phyloP scores from a whole-genome alignment of 2,113 vertebrate genomes.

The Pterocles gutturalis region DNA sequence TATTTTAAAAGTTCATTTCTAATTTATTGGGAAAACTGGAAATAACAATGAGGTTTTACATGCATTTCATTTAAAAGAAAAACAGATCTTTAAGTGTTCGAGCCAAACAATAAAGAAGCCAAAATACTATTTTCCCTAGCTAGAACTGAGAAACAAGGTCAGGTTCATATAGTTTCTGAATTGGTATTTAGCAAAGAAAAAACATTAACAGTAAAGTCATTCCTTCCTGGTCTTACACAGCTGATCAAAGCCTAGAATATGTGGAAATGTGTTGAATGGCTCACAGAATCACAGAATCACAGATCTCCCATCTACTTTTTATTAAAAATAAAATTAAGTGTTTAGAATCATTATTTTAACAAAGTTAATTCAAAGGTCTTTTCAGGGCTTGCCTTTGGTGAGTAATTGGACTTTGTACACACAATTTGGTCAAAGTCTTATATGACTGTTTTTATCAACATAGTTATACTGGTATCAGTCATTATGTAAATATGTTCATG shows the following conservation, averaged over 20 bases:
- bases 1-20: slow-evolving; percentile 53
- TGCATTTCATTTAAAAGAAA: not conserved
- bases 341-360: not conserved
- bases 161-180: not conserved
- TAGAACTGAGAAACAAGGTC: slow-evolving; percentile 26
- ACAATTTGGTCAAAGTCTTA: not conserved
- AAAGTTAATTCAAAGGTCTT: not conserved
- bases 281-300: no score
- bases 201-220: not conserved
- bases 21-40: slow-evolving; percentile 25
- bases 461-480: not conserved
- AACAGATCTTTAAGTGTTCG: not conserved
- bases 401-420: not conserved
- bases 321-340: not conserved
- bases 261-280: not conserved
- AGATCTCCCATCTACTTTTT: not conserved
- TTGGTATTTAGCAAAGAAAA: not conserved
- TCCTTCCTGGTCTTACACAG: not conserved
- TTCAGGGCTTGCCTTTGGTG: not conserved
- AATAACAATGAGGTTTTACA: slow-evolving; percentile 1
- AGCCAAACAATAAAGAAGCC: not conserved
- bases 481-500: not conserved
- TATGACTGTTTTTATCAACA: not conserved
- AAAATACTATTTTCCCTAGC: not conserved
- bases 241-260: not conserved